Evolutionary conservation across 2,888 invertebrate species (phyloP).

Genomic region (Trichacis sp.): DNA sequence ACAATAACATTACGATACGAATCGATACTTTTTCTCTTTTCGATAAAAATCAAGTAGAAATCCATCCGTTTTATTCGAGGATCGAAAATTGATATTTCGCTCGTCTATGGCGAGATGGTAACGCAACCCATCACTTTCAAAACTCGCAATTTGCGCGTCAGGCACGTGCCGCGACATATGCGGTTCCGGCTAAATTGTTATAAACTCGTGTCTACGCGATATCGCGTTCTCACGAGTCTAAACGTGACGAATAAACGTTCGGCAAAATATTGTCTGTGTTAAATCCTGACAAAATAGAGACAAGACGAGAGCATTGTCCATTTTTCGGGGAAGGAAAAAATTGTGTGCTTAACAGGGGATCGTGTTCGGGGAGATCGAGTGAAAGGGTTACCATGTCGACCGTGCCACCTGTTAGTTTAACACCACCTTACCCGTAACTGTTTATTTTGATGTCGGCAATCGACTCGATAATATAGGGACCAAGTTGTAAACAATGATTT

Average conservation of each 20-base stretch:
- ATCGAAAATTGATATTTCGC: slow-evolving; percentile 21
- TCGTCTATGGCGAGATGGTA: slow-evolving; percentile 24
- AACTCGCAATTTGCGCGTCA: slow-evolving; percentile 44
- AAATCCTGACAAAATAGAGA: background rate
- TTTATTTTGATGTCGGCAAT: slow-evolving; percentile 30
- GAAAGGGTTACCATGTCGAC: slow-evolving; percentile 39
- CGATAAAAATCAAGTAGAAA: background rate
- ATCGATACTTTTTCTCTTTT: background rate
- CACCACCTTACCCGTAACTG: slow-evolving; percentile 16
- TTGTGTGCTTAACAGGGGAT: background rate
- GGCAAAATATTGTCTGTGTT: background rate
- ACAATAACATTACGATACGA: background rate
- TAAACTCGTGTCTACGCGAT: slow-evolving; percentile 36
- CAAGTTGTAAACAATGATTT: no score
- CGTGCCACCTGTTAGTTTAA: slow-evolving; percentile 36
- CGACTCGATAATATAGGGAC: slow-evolving; percentile 28
- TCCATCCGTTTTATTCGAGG: slow-evolving; percentile 4
- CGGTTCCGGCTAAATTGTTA: slow-evolving; percentile 35
- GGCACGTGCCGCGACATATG: slow-evolving; percentile 46
- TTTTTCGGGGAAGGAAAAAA: background rate
- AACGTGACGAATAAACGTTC: background rate
- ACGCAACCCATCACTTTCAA: slow-evolving; percentile 21
- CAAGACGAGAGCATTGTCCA: background rate
- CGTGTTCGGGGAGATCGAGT: background rate
- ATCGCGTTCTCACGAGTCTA: slow-evolving; percentile 40